Percentiles rank a stretch among this genome's conserved stretches.
These are phyloP conservation scores for Steromphala cineraria DNA, from an alignment of 2,888 invertebrate species.

Conservation along the genomic window DNA sequence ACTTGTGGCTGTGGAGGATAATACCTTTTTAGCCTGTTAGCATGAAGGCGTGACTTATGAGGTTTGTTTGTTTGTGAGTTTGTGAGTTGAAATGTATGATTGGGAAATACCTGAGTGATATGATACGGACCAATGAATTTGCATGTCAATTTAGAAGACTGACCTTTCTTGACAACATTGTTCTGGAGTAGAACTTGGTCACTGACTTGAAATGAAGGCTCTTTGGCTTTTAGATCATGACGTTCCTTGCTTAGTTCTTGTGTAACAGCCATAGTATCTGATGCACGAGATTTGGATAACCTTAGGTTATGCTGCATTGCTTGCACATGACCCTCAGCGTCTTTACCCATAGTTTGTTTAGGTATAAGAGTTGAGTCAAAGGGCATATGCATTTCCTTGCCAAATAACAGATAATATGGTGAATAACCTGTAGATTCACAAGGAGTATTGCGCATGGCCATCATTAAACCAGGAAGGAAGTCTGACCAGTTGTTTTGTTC, in stretches of 20 bases:
- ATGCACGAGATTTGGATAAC: too few relatives aligned
- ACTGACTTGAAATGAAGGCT: conserved; percentile 24
- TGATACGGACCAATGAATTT: too few relatives aligned
- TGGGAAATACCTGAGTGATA: too few relatives aligned
- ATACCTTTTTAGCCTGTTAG: too few relatives aligned
- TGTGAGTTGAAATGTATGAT: too few relatives aligned
- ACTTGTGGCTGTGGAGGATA: too few relatives aligned
- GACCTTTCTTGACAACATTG: too few relatives aligned
- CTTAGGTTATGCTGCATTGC: not conserved
- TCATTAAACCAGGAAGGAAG: conserved; percentile 40
- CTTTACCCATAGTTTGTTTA: conserved; percentile 33
- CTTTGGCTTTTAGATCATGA: conserved; percentile 27
- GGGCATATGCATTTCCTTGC: conserved; percentile 37
- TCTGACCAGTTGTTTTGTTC: conserved; percentile 40
- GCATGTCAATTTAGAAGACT: too few relatives aligned
- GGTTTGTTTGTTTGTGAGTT: too few relatives aligned
- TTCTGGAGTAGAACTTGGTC: not conserved
- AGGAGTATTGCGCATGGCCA: conserved; percentile 41
- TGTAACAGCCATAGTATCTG: too few relatives aligned
- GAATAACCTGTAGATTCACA: conserved; percentile 38
- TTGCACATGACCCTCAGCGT: conserved; percentile 33
- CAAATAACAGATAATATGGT: conserved; percentile 40
- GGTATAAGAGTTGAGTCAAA: conserved; percentile 33
- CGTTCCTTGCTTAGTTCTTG: not conserved
- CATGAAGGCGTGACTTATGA: too few relatives aligned